phyloP scores from a whole-genome alignment of 2,888 invertebrate species.

The Aphodius granarius region DNA sequence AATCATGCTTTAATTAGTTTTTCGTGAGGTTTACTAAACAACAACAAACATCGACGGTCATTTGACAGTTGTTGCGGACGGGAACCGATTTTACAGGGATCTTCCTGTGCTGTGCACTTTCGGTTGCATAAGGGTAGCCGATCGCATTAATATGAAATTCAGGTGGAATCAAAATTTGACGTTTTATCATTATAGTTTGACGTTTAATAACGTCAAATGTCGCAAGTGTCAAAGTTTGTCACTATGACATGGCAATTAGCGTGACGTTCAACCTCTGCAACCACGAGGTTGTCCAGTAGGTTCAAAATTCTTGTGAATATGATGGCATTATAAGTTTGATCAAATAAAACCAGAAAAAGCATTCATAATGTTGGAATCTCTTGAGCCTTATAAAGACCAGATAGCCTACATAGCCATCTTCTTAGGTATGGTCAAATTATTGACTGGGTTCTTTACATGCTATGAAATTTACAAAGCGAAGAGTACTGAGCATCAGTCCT shows the following conservation, averaged over 20 bases:
- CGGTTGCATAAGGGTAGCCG: too few species aligned
- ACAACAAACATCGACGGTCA: not conserved
- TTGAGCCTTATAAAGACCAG: not conserved
- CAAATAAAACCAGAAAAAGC: not conserved
- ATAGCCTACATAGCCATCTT: conserved; percentile 2
- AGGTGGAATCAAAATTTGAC: not conserved
- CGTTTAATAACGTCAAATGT: too few species aligned
- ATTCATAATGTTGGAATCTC: not conserved
- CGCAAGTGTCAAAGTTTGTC: not conserved
- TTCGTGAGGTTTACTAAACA: not conserved
- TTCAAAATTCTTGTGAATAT: not conserved
- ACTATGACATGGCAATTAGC: not conserved
- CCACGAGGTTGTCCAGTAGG: not conserved
- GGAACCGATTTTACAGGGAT: not conserved
- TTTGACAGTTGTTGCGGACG: conserved; percentile 4
- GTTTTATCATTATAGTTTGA: too few species aligned
- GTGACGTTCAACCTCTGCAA: not conserved
- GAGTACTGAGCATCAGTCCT: not conserved
- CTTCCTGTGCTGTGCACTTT: too few species aligned
- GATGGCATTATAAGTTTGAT: too few species aligned
- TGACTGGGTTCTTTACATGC: conserved; percentile 8
- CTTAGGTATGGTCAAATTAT: not conserved
- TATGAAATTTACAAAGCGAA: conserved; percentile 8
- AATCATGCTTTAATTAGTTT: not conserved
- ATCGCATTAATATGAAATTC: too few species aligned